phyloP scores from a whole-genome alignment of 2,888 invertebrate genomes.

The Agriopis leucophaearia region DNA sequence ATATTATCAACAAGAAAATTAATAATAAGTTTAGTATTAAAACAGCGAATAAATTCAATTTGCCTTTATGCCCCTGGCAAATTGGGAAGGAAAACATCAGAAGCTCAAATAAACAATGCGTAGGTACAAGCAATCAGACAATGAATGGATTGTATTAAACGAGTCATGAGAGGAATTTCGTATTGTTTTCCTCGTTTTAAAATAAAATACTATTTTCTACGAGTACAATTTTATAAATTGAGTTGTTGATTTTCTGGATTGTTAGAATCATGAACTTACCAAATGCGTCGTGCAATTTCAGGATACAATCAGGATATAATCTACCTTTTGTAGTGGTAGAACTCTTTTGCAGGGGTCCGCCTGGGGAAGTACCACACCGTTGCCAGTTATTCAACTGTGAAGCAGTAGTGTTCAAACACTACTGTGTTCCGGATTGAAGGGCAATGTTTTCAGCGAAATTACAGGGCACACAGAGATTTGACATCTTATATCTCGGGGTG shows the following conservation, averaged over 20 bases:
- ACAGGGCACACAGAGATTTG: too few relatives aligned
- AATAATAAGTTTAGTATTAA: conserved; percentile 8
- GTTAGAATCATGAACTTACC: not conserved
- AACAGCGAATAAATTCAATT: conserved; percentile 15
- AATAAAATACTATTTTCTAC: not conserved
- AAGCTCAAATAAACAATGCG: conserved; percentile 20
- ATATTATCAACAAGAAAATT: conserved; percentile 6
- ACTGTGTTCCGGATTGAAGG: too few relatives aligned
- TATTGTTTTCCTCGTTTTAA: conserved; percentile 1
- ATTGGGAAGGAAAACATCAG: conserved; percentile 25
- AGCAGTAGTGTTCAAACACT: too few relatives aligned
- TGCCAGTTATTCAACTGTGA: too few relatives aligned
- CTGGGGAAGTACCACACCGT: too few relatives aligned
- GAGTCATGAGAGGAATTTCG: conserved; percentile 12
- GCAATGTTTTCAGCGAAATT: too few relatives aligned
- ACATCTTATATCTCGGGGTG: too few relatives aligned
- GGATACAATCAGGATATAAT: too few relatives aligned
- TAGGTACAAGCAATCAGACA: conserved; percentile 17
- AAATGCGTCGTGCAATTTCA: too few relatives aligned
- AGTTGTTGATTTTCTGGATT: not conserved
- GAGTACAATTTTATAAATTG: too few relatives aligned
- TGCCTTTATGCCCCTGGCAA: conserved; percentile 11
- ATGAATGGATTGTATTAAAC: conserved; percentile 17
- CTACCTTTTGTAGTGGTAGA: too few relatives aligned
- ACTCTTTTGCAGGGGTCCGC: too few relatives aligned